Base-by-base conservation (phyloP, 2,888 invertebrate genomes). In the Philhelius pedissequus region DNA sequence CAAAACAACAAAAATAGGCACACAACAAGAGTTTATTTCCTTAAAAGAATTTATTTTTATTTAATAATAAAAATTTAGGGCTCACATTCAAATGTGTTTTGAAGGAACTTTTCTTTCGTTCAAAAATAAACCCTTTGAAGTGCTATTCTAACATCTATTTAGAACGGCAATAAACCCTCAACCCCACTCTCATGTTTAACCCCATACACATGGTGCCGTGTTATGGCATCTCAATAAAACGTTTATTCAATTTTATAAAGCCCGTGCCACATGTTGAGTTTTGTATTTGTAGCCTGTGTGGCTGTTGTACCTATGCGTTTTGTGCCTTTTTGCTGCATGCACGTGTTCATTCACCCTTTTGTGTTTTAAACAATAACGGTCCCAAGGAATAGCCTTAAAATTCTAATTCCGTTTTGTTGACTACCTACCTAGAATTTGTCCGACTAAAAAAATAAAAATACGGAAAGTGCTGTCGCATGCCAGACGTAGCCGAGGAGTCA, bases 391-490 rank as follows among this genome's bases (percentile, higher is more conserved):
- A 68, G 75, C 80, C 71, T 80, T 80, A 80, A 84, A 84, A 84
- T 84, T 84, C 84, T 84, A 84, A 84, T 84, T 80, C 70, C 70
- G 70, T 80, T 84, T 84, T 80, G 84, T 83, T 83, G 83, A 83
- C 79, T 84, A 68, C 79, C 68, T 43, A 70, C 79, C 68, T 43
- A 70, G 79, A 80, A 84, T 84, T 76, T 84, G 75, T 80, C 76
- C 80, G 43, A 74, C 64, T 18, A 38, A 35, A 54, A 78, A 75
- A 25, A 68, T 27, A 18, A 27, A 27, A 79, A 75, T n/a, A n/a
- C 64, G 38, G 56, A 66, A 66, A 80, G 71, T 75, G 69, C 60
- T 76, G 62, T 80, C 84, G 84, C 84, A 84, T 80, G 84, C 75
- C 71, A 84, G 80, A 76, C 84, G 48, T 66, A 70, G 48, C 64